Conservation (phyloP, 2,888 invertebrate genomes). For the Apamea sordens region DNA sequence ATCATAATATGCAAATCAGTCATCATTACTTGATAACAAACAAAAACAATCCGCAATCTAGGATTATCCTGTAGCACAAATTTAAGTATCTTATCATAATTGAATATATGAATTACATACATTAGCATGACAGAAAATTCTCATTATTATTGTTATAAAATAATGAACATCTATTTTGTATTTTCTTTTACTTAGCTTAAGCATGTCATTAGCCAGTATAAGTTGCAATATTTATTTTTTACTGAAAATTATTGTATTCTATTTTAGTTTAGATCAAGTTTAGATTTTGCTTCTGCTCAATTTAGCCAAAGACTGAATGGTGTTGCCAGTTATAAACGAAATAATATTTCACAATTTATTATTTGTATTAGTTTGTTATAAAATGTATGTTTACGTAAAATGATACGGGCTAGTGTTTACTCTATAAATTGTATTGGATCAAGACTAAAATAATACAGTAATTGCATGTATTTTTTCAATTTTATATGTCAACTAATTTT, state of each 20-base stretch:
- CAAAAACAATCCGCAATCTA: slow-evolving; percentile 7
- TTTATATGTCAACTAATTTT: slow-evolving; percentile 32
- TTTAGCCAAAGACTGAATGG: slow-evolving; percentile 85
- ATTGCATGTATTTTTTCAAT: slow-evolving; percentile 36
- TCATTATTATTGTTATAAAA: slow-evolving; percentile 23
- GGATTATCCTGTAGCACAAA: slow-evolving; percentile 37
- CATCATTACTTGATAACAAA: slow-evolving; percentile 11
- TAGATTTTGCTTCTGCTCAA: slow-evolving; percentile 79
- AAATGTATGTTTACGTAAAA: slow-evolving; percentile 35
- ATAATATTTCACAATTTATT: slow-evolving; percentile 55
- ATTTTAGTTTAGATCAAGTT: slow-evolving; percentile 40
- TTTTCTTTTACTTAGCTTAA: slow-evolving; percentile 17
- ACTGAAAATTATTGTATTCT: slow-evolving; percentile 17
- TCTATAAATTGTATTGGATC: slow-evolving; percentile 9
- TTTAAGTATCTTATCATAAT: slow-evolving; percentile 20
- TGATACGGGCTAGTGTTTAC: slow-evolving; percentile 38
- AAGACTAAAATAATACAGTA: slow-evolving; percentile 17
- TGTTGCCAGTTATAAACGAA: slow-evolving; percentile 65
- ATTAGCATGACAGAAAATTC: slow-evolving; percentile 8
- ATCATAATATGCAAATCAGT: slow-evolving; percentile 14
- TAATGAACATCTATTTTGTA: not conserved
- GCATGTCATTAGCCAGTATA: slow-evolving; percentile 38
- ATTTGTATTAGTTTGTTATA: slow-evolving; percentile 52
- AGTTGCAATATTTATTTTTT: slow-evolving; percentile 20
- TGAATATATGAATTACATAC: not conserved